A percentile compares a stretch with the other conserved stretches of the same genome.
Evolutionary conservation across 2,888 invertebrate genomes (phyloP).

Genomic region (Linhomoeus sp.): DNA sequence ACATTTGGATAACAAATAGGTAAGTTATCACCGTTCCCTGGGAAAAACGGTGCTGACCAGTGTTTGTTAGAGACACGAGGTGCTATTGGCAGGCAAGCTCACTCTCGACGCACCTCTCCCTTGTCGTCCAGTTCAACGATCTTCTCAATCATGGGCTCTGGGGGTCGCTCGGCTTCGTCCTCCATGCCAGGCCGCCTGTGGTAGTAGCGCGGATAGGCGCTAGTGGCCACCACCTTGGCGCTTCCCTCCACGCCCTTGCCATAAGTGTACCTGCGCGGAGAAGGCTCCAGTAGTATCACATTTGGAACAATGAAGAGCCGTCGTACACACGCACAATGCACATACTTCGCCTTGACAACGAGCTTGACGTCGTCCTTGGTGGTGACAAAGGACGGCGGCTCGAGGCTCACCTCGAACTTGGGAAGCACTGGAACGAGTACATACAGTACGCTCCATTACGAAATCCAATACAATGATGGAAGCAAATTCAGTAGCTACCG

Average conservation of each 20-base stretch:
- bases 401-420: slow-evolving; percentile 69
- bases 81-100: no score
- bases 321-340: background rate
- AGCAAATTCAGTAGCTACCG: slow-evolving; percentile 9
- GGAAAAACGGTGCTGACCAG: no score
- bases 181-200: background rate
- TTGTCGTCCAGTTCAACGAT: slow-evolving; percentile 8
- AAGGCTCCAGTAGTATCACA: background rate
- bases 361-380: slow-evolving; percentile 57
- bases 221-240: slow-evolving; percentile 19
- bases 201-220: slow-evolving; percentile 9
- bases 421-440: slow-evolving; percentile 44
- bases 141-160: background rate
- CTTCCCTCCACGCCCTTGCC: slow-evolving; percentile 42
- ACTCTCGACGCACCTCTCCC: background rate
- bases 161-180: no score
- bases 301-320: background rate
- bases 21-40: no score
- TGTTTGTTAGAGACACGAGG: no score
- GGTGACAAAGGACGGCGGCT: slow-evolving; percentile 58
- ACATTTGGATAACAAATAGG: no score
- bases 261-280: slow-evolving; percentile 38
- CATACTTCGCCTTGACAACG: slow-evolving; percentile 59
- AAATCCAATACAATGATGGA: slow-evolving; percentile 1
- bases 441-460: background rate